Percentiles rank a stretch among this genome's conserved stretches.
Conservation (phyloP, 1,140 invertebrate genomes). For the Drosophila kohkoa region DNA sequence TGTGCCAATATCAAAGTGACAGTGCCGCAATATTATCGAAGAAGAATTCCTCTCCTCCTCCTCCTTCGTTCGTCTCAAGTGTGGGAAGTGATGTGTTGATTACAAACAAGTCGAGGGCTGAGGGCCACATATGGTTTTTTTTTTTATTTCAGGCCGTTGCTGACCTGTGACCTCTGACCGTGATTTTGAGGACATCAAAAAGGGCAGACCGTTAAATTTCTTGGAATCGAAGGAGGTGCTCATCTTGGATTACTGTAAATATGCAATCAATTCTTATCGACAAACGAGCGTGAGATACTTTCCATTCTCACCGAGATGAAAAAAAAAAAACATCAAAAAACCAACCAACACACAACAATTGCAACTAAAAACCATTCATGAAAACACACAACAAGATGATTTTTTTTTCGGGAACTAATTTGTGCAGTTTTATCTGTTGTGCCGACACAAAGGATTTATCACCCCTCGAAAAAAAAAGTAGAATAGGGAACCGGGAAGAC, state of each 20-base stretch:
- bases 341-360: conserved; percentile 8
- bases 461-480: conserved; percentile 33
- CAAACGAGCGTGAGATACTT: conserved; percentile 43
- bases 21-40: conserved; percentile 43
- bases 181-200: conserved; percentile 39
- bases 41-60: not conserved
- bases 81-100: conserved; percentile 57
- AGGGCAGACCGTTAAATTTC: conserved; percentile 25
- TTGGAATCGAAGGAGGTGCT: conserved; percentile 16
- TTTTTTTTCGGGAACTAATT: conserved; percentile 31
- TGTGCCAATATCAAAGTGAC: conserved; percentile 54
- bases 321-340: not conserved
- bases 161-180: conserved; percentile 25
- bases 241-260: conserved; percentile 45
- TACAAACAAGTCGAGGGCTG: conserved; percentile 38
- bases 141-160: not conserved
- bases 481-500: conserved; percentile 7
- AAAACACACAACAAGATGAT: conserved; percentile 3
- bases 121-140: conserved; percentile 4
- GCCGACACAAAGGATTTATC: conserved; percentile 46
- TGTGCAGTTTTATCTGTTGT: conserved; percentile 33
- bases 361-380: conserved; percentile 21
- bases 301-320: conserved; percentile 35
- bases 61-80: conserved; percentile 11
- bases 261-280: conserved; percentile 54